phyloP scores from a whole-genome alignment of 2,888 invertebrate genomes.

The Mythimna vitellina region DNA sequence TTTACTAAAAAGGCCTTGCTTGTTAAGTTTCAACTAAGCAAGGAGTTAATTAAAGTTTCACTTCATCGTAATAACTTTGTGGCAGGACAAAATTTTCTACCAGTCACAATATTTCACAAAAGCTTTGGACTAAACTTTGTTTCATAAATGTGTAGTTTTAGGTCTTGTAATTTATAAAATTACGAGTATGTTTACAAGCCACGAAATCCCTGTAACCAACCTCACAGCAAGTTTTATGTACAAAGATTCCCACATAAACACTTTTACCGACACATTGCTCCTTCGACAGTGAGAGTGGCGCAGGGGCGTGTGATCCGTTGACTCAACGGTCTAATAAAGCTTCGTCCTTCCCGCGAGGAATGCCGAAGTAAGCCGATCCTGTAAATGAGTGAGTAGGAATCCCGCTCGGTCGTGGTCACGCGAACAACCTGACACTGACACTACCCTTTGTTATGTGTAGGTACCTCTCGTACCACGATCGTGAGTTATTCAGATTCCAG shows the following conservation, averaged over 20 bases:
- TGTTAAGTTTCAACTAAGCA: constrained; percentile 33
- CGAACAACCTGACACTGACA: constrained; percentile 83
- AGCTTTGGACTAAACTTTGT: neutral
- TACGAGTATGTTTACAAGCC: neutral
- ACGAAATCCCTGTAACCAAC: neutral
- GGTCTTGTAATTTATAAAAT: neutral
- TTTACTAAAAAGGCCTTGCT: constrained; percentile 63
- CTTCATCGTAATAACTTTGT: constrained; percentile 7
- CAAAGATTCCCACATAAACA: constrained; percentile 19
- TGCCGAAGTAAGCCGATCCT: constrained; percentile 84
- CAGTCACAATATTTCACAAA: neutral
- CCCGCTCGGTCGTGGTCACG: constrained; percentile 81
- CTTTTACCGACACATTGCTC: constrained; percentile 42
- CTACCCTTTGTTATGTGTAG: constrained; percentile 75
- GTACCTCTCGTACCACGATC: constrained; percentile 71
- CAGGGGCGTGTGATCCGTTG: constrained; percentile 64
- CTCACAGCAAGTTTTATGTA: neutral
- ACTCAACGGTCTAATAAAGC: constrained; percentile 78
- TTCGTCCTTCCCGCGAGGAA: constrained; percentile 77
- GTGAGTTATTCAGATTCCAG: constrained; percentile 80
- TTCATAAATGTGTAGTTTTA: neutral
- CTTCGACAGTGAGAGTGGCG: constrained; percentile 58
- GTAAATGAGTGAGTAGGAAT: constrained; percentile 81
- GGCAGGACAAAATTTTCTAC: neutral
- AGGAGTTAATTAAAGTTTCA: constrained; percentile 39